Conservation (phyloP, 2,113 vertebrate genomes). For the Hoplias malabaricus region DNA sequence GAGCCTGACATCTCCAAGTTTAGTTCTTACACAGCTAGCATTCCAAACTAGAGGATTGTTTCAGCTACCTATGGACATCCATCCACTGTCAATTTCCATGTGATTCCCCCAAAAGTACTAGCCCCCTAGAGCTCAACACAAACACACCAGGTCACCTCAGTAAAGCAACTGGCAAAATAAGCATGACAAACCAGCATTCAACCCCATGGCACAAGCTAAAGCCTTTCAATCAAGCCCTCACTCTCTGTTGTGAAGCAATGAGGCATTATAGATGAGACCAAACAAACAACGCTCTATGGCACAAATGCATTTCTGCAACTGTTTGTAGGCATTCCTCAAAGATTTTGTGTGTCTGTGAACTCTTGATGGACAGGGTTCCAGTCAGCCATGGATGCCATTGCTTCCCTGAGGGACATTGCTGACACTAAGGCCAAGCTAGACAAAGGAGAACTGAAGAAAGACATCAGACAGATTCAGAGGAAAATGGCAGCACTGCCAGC, state of each 20-base stretch:
- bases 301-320: constrained; percentile 38
- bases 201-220: background rate
- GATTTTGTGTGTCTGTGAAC: constrained; percentile 18
- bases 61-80: constrained; percentile 9
- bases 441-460: constrained; percentile 76
- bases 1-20: too few species aligned
- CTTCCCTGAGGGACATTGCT: constrained; percentile 77
- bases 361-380: constrained; percentile 74
- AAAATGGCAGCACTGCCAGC: constrained; percentile 63
- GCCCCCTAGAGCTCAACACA: background rate
- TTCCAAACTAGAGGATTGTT: background rate
- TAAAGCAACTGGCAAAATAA: constrained; percentile 50
- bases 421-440: constrained; percentile 78
- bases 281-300: constrained; percentile 26
- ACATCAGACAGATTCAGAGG: constrained; percentile 66
- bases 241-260: constrained; percentile 44
- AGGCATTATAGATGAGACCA: constrained; percentile 60
- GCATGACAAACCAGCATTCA: constrained; percentile 49
- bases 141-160: constrained; percentile 7
- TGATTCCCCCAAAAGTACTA: constrained; percentile 40
- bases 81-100: constrained; percentile 17
- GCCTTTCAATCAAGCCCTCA: constrained; percentile 20
- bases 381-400: constrained; percentile 76
- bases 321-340: constrained; percentile 6
- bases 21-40: too few species aligned